These are phyloP conservation scores for Drosophila peninsularis DNA, from an alignment of 2,888 invertebrate genomes.

Conservation along the genomic window DNA sequence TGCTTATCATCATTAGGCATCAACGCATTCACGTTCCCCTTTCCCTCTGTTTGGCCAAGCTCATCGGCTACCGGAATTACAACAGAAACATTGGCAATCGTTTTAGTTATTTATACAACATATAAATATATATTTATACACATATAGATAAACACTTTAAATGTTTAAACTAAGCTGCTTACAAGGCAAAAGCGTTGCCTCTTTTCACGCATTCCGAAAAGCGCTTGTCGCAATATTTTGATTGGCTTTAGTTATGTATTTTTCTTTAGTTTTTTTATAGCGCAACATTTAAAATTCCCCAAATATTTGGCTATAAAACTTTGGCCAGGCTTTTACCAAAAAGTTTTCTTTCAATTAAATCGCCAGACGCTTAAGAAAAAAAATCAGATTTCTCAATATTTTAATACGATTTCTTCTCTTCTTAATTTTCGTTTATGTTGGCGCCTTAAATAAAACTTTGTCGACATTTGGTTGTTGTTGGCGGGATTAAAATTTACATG, in stretches of 20 bases:
- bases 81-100: constrained; percentile 47
- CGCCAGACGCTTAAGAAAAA: constrained; percentile 37
- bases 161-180: constrained; percentile 63
- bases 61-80: constrained; percentile 57
- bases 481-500: constrained; percentile 44
- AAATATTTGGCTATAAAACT: constrained; percentile 68
- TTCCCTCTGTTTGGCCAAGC: constrained; percentile 12
- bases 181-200: constrained; percentile 42
- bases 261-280: constrained; percentile 34
- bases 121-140: constrained; percentile 16
- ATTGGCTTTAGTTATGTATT: constrained; percentile 43
- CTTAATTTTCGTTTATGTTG: constrained; percentile 28
- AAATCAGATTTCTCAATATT: constrained; percentile 47
- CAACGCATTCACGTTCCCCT: constrained; percentile 13
- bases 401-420: constrained; percentile 23
- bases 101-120: constrained; percentile 16
- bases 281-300: constrained; percentile 51
- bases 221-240: constrained; percentile 76
- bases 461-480: constrained; percentile 23
- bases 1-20: constrained; percentile 39
- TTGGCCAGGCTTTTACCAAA: constrained; percentile 35
- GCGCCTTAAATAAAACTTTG: constrained; percentile 42
- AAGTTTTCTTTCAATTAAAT: constrained; percentile 63
- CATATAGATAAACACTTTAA: constrained; percentile 25
- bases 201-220: constrained; percentile 16